These are phyloP conservation scores for Gulo gulo DNA, from an alignment of 2,113 vertebrate species.

Conservation along the genomic window DNA sequence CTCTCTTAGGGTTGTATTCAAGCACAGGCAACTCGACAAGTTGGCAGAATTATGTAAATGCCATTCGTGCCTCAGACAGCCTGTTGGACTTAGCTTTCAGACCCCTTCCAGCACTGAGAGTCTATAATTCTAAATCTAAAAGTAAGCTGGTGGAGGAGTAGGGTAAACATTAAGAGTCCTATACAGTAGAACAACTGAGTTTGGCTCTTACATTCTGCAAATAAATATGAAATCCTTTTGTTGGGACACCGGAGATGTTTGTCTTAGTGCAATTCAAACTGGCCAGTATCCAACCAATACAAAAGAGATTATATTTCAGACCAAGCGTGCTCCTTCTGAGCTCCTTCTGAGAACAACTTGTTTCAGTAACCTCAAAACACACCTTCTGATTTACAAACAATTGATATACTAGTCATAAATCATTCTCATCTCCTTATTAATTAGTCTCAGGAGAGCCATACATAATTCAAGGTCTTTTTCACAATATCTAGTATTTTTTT, in stretches of 20 bases:
- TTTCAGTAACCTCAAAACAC: constrained; percentile 31
- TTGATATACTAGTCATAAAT: background rate
- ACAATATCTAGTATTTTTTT: background rate
- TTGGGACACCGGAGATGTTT: background rate
- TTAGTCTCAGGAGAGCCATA: constrained; percentile 4
- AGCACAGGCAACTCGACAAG: background rate
- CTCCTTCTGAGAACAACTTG: background rate
- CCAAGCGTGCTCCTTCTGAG: background rate
- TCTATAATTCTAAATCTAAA: background rate
- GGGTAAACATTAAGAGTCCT: background rate
- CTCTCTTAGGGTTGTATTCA: background rate
- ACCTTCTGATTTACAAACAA: background rate
- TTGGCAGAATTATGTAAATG: background rate
- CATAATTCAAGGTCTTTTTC: background rate
- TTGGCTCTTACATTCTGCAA: constrained; percentile 47
- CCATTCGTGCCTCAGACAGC: background rate
- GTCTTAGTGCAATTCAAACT: background rate
- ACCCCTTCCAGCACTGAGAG: background rate
- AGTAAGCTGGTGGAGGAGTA: background rate
- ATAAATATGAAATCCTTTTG: constrained; percentile 17
- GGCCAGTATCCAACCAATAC: background rate
- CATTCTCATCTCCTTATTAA: background rate
- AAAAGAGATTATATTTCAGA: constrained; percentile 51
- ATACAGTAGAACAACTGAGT: background rate
- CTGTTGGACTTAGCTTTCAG: background rate